Base-by-base conservation (phyloP, 2,888 invertebrate species). In the Conchocele bisecta region DNA sequence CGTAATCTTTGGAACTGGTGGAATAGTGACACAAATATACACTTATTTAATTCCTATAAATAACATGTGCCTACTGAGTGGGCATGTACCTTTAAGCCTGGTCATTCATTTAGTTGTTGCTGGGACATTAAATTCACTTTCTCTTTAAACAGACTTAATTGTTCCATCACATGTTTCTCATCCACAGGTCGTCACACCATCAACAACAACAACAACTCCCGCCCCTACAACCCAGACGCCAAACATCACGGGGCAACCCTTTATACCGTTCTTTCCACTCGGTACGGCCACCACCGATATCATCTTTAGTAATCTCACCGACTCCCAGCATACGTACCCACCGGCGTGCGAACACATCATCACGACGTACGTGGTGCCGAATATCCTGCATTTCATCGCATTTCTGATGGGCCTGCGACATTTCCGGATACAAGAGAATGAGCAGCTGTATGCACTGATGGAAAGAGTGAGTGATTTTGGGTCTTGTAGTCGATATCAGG, bases 401-500 rank as follows among this genome's bases (percentile, higher is more conserved):
- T 91, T 85, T 70, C 54, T 88, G 24, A 84, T 90, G 73, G 91
- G 91, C 11, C 77, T 91, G 53, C 81, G 84, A 42, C 87, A 89
- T 56, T 89, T 91, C 63, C 76, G 91, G 29, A 74, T 90, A 13
- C 85, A 86, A n/a, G 89, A 90, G 64, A 90, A 88, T 67, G 91
- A 91, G 68, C 89, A 90, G 66, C 74, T 91, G n/a, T 89, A 90
- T 78, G 89, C 89, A 3, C 68, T 91, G 5, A 91, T 91, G 89
- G 90, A 91, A 81, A 89, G 88, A 82, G 91, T 90, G 64, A 75
- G 86, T 60, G 11, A 15, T n/a, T n/a, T n/a, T n/a, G n/a, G n/a
- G n/a, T n/a, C n/a, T n/a, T n/a, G n/a, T n/a, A n/a, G n/a, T n/a
- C n/a, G n/a, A n/a, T n/a, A n/a, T n/a, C n/a, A n/a, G n/a, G n/a